Percentiles rank a stretch among this genome's conserved stretches.
Evolutionary conservation across 2,888 invertebrate species (phyloP).

Genomic region (Drosophila vallismaia): DNA sequence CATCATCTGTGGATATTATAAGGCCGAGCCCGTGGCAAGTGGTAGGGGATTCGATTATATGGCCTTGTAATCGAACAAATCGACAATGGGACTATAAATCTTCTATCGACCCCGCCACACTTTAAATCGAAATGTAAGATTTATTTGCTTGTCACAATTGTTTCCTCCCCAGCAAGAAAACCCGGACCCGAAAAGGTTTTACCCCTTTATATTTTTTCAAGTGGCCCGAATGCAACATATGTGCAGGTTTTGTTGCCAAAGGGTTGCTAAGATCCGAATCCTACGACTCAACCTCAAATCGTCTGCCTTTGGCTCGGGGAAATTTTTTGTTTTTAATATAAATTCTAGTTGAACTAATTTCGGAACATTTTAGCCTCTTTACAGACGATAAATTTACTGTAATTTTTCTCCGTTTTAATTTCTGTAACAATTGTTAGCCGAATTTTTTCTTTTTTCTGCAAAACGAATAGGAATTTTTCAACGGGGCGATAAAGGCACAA

Average conservation of each 20-base stretch:
- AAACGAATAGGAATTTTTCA: constrained; percentile 48
- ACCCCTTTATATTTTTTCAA: constrained; percentile 28
- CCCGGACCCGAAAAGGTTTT: neutral
- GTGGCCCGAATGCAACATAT: constrained; percentile 67
- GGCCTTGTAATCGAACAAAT: constrained; percentile 83
- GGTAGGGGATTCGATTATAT: constrained; percentile 67
- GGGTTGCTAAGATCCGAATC: constrained; percentile 27
- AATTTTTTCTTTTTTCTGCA: constrained; percentile 27
- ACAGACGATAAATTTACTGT: constrained; percentile 74
- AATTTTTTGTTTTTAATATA: constrained; percentile 35
- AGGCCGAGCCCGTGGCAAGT: constrained; percentile 8
- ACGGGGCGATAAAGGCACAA: constrained; percentile 37
- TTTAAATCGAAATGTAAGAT: constrained; percentile 72
- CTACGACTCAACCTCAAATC: constrained; percentile 2
- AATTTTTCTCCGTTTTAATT: constrained; percentile 61
- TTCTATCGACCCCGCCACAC: constrained; percentile 54
- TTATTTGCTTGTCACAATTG: constrained; percentile 72
- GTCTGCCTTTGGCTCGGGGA: neutral
- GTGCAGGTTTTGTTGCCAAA: constrained; percentile 60
- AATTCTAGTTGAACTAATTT: constrained; percentile 74
- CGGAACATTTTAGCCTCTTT: constrained; percentile 50
- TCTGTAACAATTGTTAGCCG: constrained; percentile 46
- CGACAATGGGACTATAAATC: constrained; percentile 83
- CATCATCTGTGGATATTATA: constrained; percentile 55
- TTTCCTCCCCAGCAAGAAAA: constrained; percentile 1